Evolutionary conservation across 2,888 invertebrate species (phyloP), one percentile per base, ranked within the genome.

Genomic region (Caenorhabditis drosophilae): DNA sequence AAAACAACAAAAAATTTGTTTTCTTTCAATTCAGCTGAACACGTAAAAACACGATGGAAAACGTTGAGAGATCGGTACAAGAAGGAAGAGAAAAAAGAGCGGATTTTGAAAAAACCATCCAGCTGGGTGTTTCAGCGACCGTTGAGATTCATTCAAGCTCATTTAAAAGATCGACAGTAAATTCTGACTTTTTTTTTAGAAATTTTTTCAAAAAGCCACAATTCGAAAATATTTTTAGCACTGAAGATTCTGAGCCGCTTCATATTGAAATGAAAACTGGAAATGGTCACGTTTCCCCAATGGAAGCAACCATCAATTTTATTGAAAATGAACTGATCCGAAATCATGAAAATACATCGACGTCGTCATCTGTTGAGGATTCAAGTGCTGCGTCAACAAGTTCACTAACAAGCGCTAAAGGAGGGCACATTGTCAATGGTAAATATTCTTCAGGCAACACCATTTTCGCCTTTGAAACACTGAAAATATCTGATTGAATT

Each of bases 11-110:
- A n/a, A n/a, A n/a, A n/a, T n/a, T n/a, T n/a, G n/a, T n/a, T n/a
- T n/a, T n/a, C n/a, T 20, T 35, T 49, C 7, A 25, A 27, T 50
- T 15, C 53, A 69, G 67, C 68, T 12, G 75, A 75, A 56, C 72
- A 73, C 48, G 77, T 76, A n/a, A 72, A 76, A 46, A 77, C 76
- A 11, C 67, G 78, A 3, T 78, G 78, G 78, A 78, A 78, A 69
- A 78, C 78, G n/a, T 41, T 78, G 35, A 56, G 78, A 23, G 78
- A 78, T 26, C 59, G 77, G 22, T 78, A 67, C 66, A 78, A 78
- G 47, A 78, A 78, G 38, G 78, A 78, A 50, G 75, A 71, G 22
- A 73, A 71, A 61, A 75, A 73, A 47, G 70, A 66, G 26, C 27
- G 61, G 34, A 7, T 58, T 12, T 49, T 57, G 2, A 72, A 72